A percentile compares a stretch with the other conserved stretches of the same genome.
phyloP scores from a whole-genome alignment of 2,113 vertebrate genomes.

The Corythoichthys haematopterus region DNA sequence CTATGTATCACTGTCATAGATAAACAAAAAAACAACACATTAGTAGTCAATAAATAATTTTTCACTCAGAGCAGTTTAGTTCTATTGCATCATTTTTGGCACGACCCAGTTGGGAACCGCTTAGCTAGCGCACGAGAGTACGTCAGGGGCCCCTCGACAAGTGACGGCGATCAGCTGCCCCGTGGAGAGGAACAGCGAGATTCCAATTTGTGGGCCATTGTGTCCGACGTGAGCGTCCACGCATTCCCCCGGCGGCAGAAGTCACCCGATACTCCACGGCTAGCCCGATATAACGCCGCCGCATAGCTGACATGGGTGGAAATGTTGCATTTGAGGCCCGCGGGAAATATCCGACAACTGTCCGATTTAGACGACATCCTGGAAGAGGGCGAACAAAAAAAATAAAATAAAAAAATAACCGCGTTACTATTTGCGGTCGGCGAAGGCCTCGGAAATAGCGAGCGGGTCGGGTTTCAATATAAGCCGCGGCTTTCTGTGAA shows the following conservation, averaged over 20 bases:
- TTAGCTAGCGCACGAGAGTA: background rate
- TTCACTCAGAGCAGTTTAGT: slow-evolving; percentile 4
- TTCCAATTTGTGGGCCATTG: slow-evolving; percentile 47
- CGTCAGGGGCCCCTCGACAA: background rate
- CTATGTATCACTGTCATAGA: too few species aligned
- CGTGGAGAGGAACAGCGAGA: slow-evolving; percentile 45
- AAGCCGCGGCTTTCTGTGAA: slow-evolving; percentile 77
- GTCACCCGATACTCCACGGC: slow-evolving; percentile 37
- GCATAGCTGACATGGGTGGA: slow-evolving; percentile 62
- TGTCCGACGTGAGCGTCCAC: slow-evolving; percentile 44
- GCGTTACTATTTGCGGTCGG: slow-evolving; percentile 69
- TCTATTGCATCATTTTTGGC: slow-evolving; percentile 17
- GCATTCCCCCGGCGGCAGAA: slow-evolving; percentile 55
- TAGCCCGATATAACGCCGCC: slow-evolving; percentile 44
- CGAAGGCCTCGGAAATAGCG: slow-evolving; percentile 72
- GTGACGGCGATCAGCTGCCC: slow-evolving; percentile 48
- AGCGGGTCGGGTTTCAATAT: slow-evolving; percentile 71
- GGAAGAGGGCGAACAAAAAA: slow-evolving; percentile 38
- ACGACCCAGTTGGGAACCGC: slow-evolving; percentile 19
- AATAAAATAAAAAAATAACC: slow-evolving; percentile 51
- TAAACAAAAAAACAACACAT: too few species aligned
- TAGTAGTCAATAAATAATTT: too few species aligned
- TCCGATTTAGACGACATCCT: slow-evolving; percentile 63
- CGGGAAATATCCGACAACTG: slow-evolving; percentile 71
- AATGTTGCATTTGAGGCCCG: slow-evolving; percentile 69